Evolutionary conservation across 1,140 invertebrate genomes (phyloP), one percentile per base, ranked within the genome.

Genomic region (Fopius arisanus): DNA sequence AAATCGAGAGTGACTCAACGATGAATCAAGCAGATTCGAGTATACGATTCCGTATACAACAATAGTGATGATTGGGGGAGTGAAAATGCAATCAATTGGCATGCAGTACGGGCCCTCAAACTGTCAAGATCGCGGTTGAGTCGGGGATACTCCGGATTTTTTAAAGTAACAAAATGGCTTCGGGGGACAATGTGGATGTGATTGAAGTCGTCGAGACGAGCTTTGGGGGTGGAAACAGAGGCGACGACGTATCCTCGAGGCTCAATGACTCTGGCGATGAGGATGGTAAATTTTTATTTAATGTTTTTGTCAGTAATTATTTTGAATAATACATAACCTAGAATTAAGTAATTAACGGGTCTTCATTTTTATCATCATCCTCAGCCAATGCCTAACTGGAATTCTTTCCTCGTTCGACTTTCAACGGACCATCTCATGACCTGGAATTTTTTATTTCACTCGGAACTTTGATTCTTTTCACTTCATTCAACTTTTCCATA

Each of bases 151-250:
- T 71, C 67, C 74, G 71, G 72, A 70, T 26, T 59, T 26, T 33
- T 41, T 33, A 26, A 65, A 37, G 43, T 41, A 37, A 81, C 89
- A 91, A 91, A 90, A 92, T 92, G 92, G 92, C 91, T 90, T 92
- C 92, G 83, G 91, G 91, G 79, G 90, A 92, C 83, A 91, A 88
- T 81, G 89, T 91, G 79, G 90, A 92, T 84, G 90, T 89, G 84
- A 92, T 92, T 81, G 90, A 92, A 87, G 88, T 91, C 80, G 88
- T 89, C 41, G 88, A 89, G 78, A 85, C 87, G 19, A 89, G 81
- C 77, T 79, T 85, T 77, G 78, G 80, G 37, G 78, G 75, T 67
- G 79, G 82, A 67, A 73, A 75, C 29, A 70, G 78, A 72, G 70
- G 75, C 37, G 71, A 77, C 65, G 83, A 87, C 74, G 78, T 82